These are phyloP conservation scores for Spilarctia lutea DNA, from an alignment of 2,888 invertebrate species.

Conservation along the genomic window DNA sequence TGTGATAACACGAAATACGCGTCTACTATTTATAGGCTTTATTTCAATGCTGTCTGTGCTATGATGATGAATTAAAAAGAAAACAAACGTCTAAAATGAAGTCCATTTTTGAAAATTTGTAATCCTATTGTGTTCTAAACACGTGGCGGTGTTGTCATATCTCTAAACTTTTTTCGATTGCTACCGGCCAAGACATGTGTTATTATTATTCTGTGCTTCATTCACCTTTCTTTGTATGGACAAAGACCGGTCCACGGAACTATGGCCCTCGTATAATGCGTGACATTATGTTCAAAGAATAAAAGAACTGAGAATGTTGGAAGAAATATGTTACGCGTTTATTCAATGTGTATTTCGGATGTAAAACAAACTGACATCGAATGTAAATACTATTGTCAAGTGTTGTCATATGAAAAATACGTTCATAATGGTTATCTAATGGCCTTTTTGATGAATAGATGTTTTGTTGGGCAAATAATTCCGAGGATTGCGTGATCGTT, in stretches of 20 bases:
- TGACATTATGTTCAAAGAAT: constrained; percentile 79
- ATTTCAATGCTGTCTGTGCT: constrained; percentile 29
- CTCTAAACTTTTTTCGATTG: constrained; percentile 73
- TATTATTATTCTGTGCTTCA: constrained; percentile 82
- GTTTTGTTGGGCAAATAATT: constrained; percentile 58
- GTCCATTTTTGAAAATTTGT: constrained; percentile 63
- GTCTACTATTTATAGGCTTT: constrained; percentile 42
- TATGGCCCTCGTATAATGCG: constrained; percentile 76
- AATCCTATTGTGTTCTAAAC: constrained; percentile 72
- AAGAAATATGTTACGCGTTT: constrained; percentile 81
- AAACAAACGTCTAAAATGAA: constrained; percentile 57
- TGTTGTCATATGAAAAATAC: constrained; percentile 81
- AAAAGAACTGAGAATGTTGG: constrained; percentile 76
- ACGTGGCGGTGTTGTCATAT: constrained; percentile 82
- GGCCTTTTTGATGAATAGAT: constrained; percentile 73
- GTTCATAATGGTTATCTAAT: constrained; percentile 82
- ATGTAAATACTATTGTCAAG: constrained; percentile 85
- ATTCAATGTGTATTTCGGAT: constrained; percentile 83
- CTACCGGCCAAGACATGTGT: constrained; percentile 74
- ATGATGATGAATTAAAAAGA: constrained; percentile 49
- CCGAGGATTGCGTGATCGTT: constrained; percentile 25
- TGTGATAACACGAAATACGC: constrained; percentile 49
- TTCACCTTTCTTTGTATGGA: constrained; percentile 80
- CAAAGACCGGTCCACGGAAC: constrained; percentile 78
- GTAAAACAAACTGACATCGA: constrained; percentile 86